These are phyloP conservation scores for Umimayanthus kanabou DNA, from an alignment of 92 coral and sea anemone species.

Conservation along the genomic window DNA sequence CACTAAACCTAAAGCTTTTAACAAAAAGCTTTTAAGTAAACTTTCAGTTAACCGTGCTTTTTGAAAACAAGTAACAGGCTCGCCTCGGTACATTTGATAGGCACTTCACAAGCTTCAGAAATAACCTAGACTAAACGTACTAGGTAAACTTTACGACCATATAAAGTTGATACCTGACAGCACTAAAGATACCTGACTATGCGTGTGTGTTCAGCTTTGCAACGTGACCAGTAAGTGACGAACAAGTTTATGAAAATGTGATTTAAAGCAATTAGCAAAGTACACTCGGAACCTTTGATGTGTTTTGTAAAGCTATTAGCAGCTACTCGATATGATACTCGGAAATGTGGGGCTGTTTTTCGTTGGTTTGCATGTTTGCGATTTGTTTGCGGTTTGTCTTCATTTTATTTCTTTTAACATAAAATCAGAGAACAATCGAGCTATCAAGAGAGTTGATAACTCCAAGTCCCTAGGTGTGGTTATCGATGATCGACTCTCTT, in stretches of 20 bases:
- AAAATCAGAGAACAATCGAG: no score
- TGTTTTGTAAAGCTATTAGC: background rate
- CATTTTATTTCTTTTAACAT: no score
- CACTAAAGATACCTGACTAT: background rate
- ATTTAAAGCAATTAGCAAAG: background rate
- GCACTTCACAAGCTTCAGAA: background rate
- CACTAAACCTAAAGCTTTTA: background rate
- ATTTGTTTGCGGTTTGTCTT: no score
- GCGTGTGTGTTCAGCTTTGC: slow-evolving; percentile 3
- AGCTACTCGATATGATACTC: background rate
- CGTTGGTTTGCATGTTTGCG: background rate
- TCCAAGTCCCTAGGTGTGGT: no score
- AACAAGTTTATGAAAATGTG: background rate
- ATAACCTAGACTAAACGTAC: background rate
- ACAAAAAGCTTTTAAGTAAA: background rate
- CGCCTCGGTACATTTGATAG: background rate
- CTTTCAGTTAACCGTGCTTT: background rate
- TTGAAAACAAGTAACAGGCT: background rate
- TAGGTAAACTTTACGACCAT: background rate
- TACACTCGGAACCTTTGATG: background rate
- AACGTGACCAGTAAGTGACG: background rate
- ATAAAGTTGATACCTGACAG: background rate
- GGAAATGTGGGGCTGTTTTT: background rate
- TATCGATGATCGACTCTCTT: no score
- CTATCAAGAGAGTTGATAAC: no score